Base-by-base conservation (phyloP, 2,888 invertebrate genomes). In the Cryptus armator region DNA sequence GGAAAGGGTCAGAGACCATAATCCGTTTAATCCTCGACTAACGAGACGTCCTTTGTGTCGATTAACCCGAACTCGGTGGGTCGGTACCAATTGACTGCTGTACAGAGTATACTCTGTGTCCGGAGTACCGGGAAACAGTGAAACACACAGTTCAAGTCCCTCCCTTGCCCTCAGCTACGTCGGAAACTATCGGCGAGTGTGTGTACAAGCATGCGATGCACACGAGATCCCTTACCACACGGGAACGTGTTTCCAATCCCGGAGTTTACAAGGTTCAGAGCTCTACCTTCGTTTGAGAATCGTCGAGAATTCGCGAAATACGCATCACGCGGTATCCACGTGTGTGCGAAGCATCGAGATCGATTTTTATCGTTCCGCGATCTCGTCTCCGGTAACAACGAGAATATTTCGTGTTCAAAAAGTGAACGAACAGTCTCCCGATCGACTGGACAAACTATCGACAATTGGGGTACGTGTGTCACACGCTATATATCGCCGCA, bases 11-110 rank as follows among this genome's bases (percentile, higher is more conserved):
- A 79, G 85, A 86, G 87, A 88, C 87, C 87, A 88, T 91, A 91
- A 92, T 92, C 91, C 90, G 89, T 91, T 92, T 91, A 91, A 92
- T 91, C 91, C 90, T 86, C 85, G 87, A 86, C 90, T 91, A 92
- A 92, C 91, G 91, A 91, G 92, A 91, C 89, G 86, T 86, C 89
- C 88, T 89, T 88, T 89, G 89, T 87, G 86, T 85, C 88, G 88
- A 89, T 89, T 87, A 88, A 89, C 86, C 86, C 82, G 76, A 83
- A 37, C 37, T 75, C 81, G 44, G 77, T 76, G 67, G 59, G 79
- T 51, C 71, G 67, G 81, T 86, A 74, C 71, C 85, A 82, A 87
- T 83, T 64, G 48, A 59, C 72, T 56, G 32, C 44, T 59, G 14
- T 56, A 29, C 29, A 3, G 70, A 9, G 56, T 12, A 62, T 70